A percentile compares a stretch with the other conserved stretches of the same genome.
These are phyloP conservation scores for Channa maculata DNA, from an alignment of 2,113 vertebrate genomes.

Conservation along the genomic window DNA sequence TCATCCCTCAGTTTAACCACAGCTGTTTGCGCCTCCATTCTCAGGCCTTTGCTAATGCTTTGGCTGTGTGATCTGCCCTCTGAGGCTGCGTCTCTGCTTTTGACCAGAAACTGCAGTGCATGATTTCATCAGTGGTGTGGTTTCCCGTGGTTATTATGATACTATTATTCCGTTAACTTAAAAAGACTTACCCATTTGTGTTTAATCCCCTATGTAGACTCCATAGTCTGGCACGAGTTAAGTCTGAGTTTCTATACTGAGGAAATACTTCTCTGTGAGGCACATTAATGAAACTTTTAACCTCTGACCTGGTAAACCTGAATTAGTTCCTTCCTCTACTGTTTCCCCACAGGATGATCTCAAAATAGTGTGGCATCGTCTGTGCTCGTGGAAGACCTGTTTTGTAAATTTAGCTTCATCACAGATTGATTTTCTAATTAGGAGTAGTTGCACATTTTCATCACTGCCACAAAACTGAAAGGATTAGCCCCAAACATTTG, in stretches of 20 bases:
- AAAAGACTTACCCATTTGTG: neutral
- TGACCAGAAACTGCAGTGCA: conserved; percentile 3
- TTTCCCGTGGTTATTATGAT: conserved; percentile 27
- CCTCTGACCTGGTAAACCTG: conserved; percentile 54
- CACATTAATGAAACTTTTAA: conserved; percentile 27
- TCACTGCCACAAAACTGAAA: no score
- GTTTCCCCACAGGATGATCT: conserved; percentile 38
- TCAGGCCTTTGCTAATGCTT: conserved; percentile 34
- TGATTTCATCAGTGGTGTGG: conserved; percentile 55
- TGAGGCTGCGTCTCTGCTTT: conserved; percentile 22
- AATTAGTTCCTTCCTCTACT: conserved; percentile 45
- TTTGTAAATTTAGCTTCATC: conserved; percentile 21
- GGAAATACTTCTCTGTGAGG: conserved; percentile 13
- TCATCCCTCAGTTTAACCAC: conserved; percentile 68
- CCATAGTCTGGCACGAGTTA: conserved; percentile 13
- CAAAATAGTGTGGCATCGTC: conserved; percentile 19
- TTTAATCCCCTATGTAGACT: conserved; percentile 18
- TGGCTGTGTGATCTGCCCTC: conserved; percentile 28
- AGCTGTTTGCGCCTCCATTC: conserved; percentile 62
- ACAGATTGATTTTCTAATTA: neutral
- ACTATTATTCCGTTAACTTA: conserved; percentile 22
- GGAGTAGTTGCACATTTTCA: no score
- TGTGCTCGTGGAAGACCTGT: no score
- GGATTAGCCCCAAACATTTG: no score
- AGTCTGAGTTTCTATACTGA: conserved; percentile 23